A percentile compares a stretch with the other conserved stretches of the same genome.
These are phyloP conservation scores for Paramormyrops kingsleyae DNA, from an alignment of 2,113 vertebrate species.

Conservation along the genomic window DNA sequence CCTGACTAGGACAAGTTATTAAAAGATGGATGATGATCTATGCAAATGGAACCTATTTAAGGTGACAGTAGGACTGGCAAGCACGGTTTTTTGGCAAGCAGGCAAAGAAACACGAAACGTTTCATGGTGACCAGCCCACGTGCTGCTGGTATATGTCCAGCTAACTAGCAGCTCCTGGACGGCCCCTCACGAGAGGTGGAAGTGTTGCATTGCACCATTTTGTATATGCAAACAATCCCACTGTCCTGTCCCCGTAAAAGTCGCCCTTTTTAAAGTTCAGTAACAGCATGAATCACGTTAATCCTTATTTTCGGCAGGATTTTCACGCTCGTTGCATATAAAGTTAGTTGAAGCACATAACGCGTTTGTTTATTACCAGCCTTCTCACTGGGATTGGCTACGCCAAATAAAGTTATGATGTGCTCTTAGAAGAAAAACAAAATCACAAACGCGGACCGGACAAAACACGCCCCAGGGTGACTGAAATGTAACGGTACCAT, in stretches of 20 bases:
- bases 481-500: background rate
- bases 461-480: background rate
- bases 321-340: background rate
- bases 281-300: background rate
- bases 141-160: background rate
- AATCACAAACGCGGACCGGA: background rate
- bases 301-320: background rate
- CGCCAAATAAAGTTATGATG: background rate
- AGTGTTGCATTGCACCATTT: constrained; percentile 63
- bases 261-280: constrained; percentile 11
- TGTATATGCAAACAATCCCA: background rate
- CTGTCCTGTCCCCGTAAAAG: background rate
- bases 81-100: background rate
- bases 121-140: background rate
- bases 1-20: background rate
- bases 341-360: constrained; percentile 1
- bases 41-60: background rate
- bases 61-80: background rate
- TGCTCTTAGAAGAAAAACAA: background rate
- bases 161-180: background rate
- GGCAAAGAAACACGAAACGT: background rate
- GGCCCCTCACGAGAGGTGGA: constrained; percentile 24
- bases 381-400: background rate
- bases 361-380: background rate
- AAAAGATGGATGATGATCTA: background rate